Conservation (phyloP, 2,113 vertebrate genomes). For the Accipiter cooperii region DNA sequence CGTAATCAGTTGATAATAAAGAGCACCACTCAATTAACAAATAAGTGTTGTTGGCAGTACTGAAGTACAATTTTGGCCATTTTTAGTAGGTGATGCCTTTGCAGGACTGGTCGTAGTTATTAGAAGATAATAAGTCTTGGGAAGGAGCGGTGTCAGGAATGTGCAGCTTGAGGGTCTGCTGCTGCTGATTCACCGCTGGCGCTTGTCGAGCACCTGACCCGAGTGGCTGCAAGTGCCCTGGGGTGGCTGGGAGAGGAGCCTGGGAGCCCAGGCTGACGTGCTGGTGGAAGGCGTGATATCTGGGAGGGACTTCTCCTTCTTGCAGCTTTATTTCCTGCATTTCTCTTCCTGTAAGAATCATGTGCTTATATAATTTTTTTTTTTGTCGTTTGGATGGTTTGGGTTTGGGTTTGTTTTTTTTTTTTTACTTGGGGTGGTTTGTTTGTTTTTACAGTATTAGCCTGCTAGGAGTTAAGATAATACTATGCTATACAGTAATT, state of each 20-base stretch:
- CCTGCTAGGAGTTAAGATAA: not conserved
- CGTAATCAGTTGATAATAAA: not conserved
- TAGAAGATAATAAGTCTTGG: not conserved
- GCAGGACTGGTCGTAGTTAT: not conserved
- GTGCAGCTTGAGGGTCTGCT: not conserved
- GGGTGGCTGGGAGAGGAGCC: not conserved
- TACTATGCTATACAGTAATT: not conserved
- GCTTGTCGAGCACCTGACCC: accelerated
- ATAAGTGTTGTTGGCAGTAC: not conserved
- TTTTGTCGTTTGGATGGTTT: not conserved
- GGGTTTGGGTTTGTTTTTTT: no score
- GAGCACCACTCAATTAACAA: not conserved
- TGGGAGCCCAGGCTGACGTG: not conserved
- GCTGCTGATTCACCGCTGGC: not conserved
- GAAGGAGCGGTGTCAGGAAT: accelerated
- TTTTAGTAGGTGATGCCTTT: not conserved
- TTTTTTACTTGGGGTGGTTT: no score
- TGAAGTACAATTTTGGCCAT: not conserved
- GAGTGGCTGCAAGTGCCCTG: not conserved
- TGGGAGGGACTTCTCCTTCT: not conserved
- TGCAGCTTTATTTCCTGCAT: not conserved
- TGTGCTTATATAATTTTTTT: accelerated
- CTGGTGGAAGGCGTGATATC: accelerated
- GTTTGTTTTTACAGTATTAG: not conserved
- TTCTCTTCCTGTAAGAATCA: not conserved